These are phyloP conservation scores for Himalopsyche japonica DNA, from an alignment of 2,888 invertebrate species.

Conservation along the genomic window DNA sequence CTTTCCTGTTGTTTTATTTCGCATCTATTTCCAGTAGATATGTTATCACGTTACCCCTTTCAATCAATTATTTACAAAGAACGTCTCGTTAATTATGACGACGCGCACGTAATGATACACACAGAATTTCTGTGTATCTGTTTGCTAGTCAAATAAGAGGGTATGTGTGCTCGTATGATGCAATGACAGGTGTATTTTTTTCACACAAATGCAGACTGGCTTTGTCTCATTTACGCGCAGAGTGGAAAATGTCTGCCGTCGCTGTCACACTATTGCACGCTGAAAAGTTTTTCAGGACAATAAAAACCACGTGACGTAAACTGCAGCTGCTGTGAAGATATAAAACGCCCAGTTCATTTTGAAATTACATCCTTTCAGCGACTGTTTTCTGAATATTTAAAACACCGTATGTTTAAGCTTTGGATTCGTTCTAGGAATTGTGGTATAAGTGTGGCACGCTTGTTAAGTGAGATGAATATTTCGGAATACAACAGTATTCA, in stretches of 20 bases:
- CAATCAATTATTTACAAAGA: neutral
- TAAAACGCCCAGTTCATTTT: conserved; percentile 1
- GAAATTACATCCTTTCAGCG: conserved; percentile 1
- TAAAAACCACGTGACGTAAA: conserved; percentile 1
- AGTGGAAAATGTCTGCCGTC: neutral
- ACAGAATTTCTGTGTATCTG: neutral
- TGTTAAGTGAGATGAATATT: neutral
- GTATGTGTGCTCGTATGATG: neutral
- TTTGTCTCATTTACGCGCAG: neutral
- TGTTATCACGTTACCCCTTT: neutral
- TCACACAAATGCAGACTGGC: neutral
- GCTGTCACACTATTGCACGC: neutral
- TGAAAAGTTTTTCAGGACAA: neutral
- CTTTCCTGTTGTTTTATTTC: too few species aligned
- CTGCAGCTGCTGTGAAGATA: conserved; percentile 1
- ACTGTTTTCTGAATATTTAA: neutral
- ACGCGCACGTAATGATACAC: neutral
- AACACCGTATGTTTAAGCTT: neutral
- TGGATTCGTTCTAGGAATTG: neutral
- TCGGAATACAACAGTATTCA: too few species aligned
- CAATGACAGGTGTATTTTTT: neutral
- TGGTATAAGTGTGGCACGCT: neutral
- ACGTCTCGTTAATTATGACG: neutral
- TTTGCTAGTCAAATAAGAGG: neutral
- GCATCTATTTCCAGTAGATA: too few species aligned